Percentiles rank a stretch among this genome's conserved stretches.
Conservation (phyloP, 1,140 invertebrate genomes). For the Pseudobourletiella spinata region DNA sequence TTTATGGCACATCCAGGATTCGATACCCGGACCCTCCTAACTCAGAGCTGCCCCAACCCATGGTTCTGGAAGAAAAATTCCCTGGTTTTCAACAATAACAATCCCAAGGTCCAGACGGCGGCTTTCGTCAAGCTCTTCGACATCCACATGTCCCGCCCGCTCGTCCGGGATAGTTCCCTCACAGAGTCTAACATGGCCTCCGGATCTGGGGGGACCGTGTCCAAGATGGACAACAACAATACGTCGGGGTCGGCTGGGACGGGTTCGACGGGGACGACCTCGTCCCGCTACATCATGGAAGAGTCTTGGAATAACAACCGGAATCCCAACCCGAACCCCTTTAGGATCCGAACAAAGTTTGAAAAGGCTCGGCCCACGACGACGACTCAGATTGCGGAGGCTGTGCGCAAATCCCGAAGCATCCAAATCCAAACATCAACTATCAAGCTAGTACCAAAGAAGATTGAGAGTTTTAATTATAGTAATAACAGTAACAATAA, state of each 20-base stretch:
- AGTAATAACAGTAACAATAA: too few species aligned
- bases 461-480: too few species aligned
- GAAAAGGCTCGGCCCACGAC: conserved; percentile 7
- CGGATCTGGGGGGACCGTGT: background rate
- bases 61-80: conserved; percentile 9
- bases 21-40: conserved; percentile 12
- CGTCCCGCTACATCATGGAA: conserved; percentile 16
- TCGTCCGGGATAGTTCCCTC: conserved; percentile 3
- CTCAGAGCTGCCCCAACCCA: conserved; percentile 28
- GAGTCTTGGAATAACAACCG: conserved; percentile 31
- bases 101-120: background rate
- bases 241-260: background rate
- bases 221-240: background rate
- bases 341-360: conserved; percentile 1
- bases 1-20: conserved; percentile 3
- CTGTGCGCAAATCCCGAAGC: conserved; percentile 20
- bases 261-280: background rate
- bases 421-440: conserved; percentile 33
- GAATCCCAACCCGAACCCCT: conserved; percentile 17
- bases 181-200: conserved; percentile 4
- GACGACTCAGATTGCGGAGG: conserved; percentile 28
- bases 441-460: conserved; percentile 5
- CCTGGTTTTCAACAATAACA: conserved; percentile 9
- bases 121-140: conserved; percentile 20
- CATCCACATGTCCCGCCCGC: background rate